phyloP scores from a whole-genome alignment of 2,113 vertebrate genomes.

The Megaceryle torquata region DNA sequence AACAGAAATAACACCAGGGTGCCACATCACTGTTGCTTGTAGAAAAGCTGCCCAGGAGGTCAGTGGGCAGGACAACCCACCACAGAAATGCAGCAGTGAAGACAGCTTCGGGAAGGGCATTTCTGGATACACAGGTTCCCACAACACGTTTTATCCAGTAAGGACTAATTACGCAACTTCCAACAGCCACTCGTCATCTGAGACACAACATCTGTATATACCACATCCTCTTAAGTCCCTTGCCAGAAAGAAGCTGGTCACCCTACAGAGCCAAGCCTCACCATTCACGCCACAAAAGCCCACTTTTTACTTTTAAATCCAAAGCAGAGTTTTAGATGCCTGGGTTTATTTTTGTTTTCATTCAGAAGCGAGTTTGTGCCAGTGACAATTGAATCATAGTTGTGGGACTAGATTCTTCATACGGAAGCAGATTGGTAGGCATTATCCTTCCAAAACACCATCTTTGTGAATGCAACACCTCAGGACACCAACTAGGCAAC shows the following conservation, averaged over 20 bases:
- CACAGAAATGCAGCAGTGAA: background rate
- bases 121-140: background rate
- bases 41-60: background rate
- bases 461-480: background rate
- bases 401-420: background rate
- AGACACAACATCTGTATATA: rapidly evolving
- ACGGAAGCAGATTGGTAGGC: background rate
- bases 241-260: background rate
- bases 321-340: background rate
- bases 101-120: background rate
- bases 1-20: background rate
- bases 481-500: background rate
- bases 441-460: background rate
- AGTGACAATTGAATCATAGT: background rate
- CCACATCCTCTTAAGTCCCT: background rate
- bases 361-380: background rate
- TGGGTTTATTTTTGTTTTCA: background rate
- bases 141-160: background rate
- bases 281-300: background rate
- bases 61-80: background rate
- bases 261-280: background rate
- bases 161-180: background rate
- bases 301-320: background rate
- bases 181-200: background rate
- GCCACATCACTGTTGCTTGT: background rate